phyloP scores from a whole-genome alignment of 2,113 vertebrate species.

The Bambusicola thoracicus region DNA sequence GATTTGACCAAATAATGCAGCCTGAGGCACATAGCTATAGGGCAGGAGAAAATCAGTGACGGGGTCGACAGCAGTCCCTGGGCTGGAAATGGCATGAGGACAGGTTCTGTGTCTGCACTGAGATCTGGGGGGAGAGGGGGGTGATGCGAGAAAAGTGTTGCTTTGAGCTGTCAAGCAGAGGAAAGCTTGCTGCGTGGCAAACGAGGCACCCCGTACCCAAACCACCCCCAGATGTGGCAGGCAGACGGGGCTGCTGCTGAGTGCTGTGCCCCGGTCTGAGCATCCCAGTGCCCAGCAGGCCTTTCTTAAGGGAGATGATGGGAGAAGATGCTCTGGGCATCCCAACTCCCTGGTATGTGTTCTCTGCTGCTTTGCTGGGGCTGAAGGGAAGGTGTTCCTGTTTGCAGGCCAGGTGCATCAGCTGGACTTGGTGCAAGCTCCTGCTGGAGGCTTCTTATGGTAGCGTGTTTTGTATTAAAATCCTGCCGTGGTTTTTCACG shows the following conservation, averaged over 20 bases:
- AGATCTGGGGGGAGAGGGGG: neutral
- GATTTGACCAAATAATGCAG: neutral
- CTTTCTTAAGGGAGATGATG: neutral
- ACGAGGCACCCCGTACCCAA: neutral
- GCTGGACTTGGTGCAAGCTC: neutral
- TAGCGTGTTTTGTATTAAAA: no score
- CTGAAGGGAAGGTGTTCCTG: neutral
- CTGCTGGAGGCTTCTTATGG: neutral
- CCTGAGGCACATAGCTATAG: neutral
- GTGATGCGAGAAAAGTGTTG: neutral
- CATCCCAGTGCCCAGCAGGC: neutral
- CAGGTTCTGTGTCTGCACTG: neutral
- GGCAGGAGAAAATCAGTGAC: neutral
- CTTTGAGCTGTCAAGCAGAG: neutral
- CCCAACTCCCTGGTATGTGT: neutral
- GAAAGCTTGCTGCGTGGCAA: neutral
- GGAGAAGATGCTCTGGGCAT: neutral
- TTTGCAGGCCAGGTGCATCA: neutral
- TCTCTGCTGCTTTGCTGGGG: neutral
- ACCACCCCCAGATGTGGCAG: neutral
- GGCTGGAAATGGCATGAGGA: fast-evolving
- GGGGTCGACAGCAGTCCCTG: fast-evolving
- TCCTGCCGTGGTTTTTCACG: neutral
- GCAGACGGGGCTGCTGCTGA: neutral
- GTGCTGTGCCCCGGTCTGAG: neutral